Evolutionary conservation across 2,797 vertebrate species (phyloP), one percentile per base, ranked within the genome.

Genomic region (Chloroceryle amazona): DNA sequence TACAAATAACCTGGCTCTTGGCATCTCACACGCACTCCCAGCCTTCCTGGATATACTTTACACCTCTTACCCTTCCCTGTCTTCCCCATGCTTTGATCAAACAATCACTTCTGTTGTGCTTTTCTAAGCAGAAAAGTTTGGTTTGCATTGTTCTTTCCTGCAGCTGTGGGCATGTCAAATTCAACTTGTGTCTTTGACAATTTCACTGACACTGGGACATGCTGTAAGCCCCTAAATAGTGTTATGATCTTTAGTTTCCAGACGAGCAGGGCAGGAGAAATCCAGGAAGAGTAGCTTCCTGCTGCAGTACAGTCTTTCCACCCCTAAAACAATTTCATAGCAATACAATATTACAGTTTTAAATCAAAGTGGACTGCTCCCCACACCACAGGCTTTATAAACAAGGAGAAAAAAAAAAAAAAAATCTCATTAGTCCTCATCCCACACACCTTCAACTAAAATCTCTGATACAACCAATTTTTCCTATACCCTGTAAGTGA

Each of bases 341-440:
- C 41, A 82, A 11, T 31, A 35, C 41, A 82, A 10, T 31, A 35
- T 23, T 41, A 35, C 11, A 62, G 16, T n/a, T 49, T 25, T 44
- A 68, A 44, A 58, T 52, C 1, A 11, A 76, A 63, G 20, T 5
- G 8, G 15, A 37, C 29, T 12, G 33, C 29, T 85, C 28, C 11
- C 21, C 23, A 29, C 11, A 6, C 13, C 16, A 44, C 2, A 61
- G 23, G 16, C 1, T 74, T 37, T 57, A 70, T 13, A 66, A 85
- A 52, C 13, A 81, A 65, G 4, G 2, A 42, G 44, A 67, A 41
- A 41, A 51, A 71, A 44, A n/a, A n/a, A n/a, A n/a, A 71, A 44
- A 61, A 18, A 33, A 5, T 1, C 23, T 66, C 3, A 0, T 42
- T n/a, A 60, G 16, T 35, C 25, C 10, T 60, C 1, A 0, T 25